These are phyloP conservation scores for Lysandra bellargus DNA, from an alignment of 2,888 invertebrate genomes.

Conservation along the genomic window DNA sequence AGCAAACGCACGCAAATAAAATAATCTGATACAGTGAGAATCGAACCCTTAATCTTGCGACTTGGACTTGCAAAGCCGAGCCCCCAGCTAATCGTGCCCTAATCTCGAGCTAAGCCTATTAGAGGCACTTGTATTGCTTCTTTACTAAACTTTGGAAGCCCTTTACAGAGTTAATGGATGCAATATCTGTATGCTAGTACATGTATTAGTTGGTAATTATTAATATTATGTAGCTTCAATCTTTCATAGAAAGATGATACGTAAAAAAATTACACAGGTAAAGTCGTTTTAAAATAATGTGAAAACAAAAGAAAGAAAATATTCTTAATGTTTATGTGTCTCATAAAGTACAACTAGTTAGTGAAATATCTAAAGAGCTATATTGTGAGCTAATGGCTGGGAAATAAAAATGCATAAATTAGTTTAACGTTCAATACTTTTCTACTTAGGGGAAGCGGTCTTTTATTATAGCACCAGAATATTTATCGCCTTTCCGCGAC, in stretches of 20 bases:
- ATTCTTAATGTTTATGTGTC: background rate
- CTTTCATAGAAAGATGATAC: no score
- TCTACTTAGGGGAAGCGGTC: constrained; percentile 74
- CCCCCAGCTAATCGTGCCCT: constrained; percentile 74
- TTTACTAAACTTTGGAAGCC: constrained; percentile 79
- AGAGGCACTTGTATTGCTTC: constrained; percentile 77
- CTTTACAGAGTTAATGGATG: constrained; percentile 63
- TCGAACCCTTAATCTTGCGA: constrained; percentile 71
- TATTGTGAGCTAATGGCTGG: constrained; percentile 59
- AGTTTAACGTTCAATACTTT: constrained; percentile 77
- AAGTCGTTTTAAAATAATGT: background rate
- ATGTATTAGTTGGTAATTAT: constrained; percentile 8
- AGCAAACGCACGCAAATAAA: constrained; percentile 46
- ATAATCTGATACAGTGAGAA: constrained; percentile 61
- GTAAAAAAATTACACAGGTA: no score
- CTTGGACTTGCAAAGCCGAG: constrained; percentile 63
- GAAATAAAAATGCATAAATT: constrained; percentile 77
- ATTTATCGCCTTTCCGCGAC: constrained; percentile 68
- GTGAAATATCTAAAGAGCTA: constrained; percentile 53
- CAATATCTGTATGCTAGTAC: constrained; percentile 9
- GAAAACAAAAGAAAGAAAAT: background rate
- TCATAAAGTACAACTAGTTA: background rate
- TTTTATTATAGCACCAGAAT: constrained; percentile 70
- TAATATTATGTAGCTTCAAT: background rate
- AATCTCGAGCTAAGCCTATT: constrained; percentile 79